Base-by-base conservation (phyloP, 2,888 invertebrate species). In the Nipponacmea schrenckii region DNA sequence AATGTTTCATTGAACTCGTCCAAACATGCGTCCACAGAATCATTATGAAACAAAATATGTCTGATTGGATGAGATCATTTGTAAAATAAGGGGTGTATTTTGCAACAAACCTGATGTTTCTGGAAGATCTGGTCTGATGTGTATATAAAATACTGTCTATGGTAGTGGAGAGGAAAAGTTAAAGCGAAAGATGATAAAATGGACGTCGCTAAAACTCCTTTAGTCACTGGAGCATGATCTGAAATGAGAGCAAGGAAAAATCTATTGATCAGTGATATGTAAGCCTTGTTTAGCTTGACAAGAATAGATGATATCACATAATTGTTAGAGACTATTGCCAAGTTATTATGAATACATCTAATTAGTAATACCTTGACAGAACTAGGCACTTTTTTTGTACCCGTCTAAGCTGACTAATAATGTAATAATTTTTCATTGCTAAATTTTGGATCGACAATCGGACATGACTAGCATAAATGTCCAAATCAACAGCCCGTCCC, bases 181-280 rank as follows among this genome's bases (percentile, higher is more conserved):
- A 90, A 84, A 45, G 90, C 88, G 65, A 90, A 88, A 70, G 90
- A 90, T 27, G 90, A 89, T 15, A 90, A 80, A 70, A 90, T 85
- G 80, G 90, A 87, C 24, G 88, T 85, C 17, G 90, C 89, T 77
- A 91, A 85, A 27, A 91, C 80, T 48, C 89, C 89, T 81, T 90
- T 90, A 70, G 89, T 90, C 63, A 90, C 90, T 65, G 90, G 90
- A 17, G 90, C 89, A 82, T 89, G 89, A 81, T 90, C 90, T 90
- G 84, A 64, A 87, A 85, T 31, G 62, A 62, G 66, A 64, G n/a
- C 0, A 71, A 70, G 8, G 14, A 39, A 27, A 31, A 14, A 39
- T 17, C 4, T 17, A n/a, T 31, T 26, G 56, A 15, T 27, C n/a
- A 68, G 7, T 31, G 31, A 7, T 4, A 31, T 31, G 2, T 31